Evolutionary conservation across 2,797 vertebrate species (phyloP), one percentile per base, ranked within the genome.

Genomic region (Crax fasciolata): DNA sequence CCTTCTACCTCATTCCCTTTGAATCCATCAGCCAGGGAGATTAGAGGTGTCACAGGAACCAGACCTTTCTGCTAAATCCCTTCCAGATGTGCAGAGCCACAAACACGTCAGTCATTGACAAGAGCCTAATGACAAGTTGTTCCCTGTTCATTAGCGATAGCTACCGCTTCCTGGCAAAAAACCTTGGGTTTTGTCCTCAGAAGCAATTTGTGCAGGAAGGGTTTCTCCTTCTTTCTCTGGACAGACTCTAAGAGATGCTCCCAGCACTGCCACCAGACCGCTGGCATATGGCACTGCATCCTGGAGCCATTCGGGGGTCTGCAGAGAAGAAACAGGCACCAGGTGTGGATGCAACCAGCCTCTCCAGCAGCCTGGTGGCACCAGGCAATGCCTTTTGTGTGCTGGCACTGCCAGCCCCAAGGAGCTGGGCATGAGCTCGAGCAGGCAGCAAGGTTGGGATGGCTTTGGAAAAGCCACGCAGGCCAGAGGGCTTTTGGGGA

Each of bases 61-160:
- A 52, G 93, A 87, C 75, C 84, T 93, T 92, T 91, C 91, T 81
- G 67, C 63, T 28, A 97, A 98, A 98, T 93, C 74, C 72, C 54
- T 98, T 98, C 98, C 98, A 98, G 98, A 98, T 98, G 98, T 97
- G 84, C 41, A 46, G 43, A 63, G 78, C 94, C 95, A 91, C 93
- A 84, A 83, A 86, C 79, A 52, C 66, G 81, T 96, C 97, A 97
- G 84, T 96, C 78, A 51, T 23, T 93, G 96, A 97, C 95, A 94
- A 55, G 75, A 85, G 93, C 93, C 72, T 68, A 85, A 97, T 83
- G 94, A 91, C 89, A 95, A 97, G 95, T 92, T 87, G 86, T 84
- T 97, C 96, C 94, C 91, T 92, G 81, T 46, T 86, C 52, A 6
- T 96, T 95, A 97, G 84, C 15, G 32, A 94, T 76, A 41, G 96